Conservation (phyloP, 2,113 vertebrate genomes). For the Diadophis punctatus region DNA sequence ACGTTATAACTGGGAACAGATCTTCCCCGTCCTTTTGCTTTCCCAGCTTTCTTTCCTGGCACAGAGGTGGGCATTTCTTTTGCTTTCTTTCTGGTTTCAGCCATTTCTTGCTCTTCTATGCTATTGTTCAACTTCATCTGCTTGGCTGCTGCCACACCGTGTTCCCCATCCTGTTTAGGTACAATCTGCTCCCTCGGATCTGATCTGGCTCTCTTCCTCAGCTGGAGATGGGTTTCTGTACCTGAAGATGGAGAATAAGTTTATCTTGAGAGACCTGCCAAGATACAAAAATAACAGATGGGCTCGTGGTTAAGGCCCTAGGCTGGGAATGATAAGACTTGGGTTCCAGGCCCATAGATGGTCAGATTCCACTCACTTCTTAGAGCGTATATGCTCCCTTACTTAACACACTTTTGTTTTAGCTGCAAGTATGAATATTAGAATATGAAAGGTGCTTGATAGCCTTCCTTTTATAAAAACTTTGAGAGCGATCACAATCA, state of each 20-base stretch:
- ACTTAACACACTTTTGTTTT: neutral
- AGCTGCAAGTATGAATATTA: neutral
- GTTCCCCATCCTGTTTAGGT: constrained; percentile 3
- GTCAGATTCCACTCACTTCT: neutral
- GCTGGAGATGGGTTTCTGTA: constrained; percentile 13
- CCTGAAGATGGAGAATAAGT: constrained; percentile 36
- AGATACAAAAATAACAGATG: constrained; percentile 32
- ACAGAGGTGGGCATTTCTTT: neutral
- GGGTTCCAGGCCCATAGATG: neutral
- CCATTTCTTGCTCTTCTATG: neutral
- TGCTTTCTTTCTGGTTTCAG: neutral
- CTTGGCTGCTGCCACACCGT: neutral
- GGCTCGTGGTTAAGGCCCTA: constrained; percentile 27
- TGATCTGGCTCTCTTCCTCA: constrained; percentile 19
- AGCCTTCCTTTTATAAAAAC: neutral
- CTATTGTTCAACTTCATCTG: neutral
- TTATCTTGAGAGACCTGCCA: constrained; percentile 33
- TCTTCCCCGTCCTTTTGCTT: neutral
- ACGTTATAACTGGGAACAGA: neutral
- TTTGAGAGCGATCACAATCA: neutral
- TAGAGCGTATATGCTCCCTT: neutral
- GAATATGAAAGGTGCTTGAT: neutral
- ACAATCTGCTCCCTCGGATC: constrained; percentile 1
- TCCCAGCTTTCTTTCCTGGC: neutral
- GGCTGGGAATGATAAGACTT: constrained; percentile 6